Conservation (phyloP, 2,797 vertebrate species). For the Lemur catta region DNA sequence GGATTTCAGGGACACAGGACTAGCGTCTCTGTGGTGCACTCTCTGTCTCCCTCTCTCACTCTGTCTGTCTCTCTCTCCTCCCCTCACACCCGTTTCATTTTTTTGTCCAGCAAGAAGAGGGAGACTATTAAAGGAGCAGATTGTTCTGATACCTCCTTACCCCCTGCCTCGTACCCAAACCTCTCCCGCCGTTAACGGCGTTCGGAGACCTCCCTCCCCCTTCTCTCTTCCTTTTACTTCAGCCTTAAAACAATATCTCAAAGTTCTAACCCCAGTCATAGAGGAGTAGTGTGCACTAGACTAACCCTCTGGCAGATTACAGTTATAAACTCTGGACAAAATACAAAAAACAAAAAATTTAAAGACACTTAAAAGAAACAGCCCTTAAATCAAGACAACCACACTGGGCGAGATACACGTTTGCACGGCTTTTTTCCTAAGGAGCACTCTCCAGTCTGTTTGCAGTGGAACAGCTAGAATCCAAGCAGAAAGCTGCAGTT, state of each 20-base stretch:
- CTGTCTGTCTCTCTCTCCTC: not conserved
- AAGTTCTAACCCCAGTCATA: not conserved
- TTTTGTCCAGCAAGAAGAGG: not conserved
- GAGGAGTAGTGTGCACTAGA: not conserved
- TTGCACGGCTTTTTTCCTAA: not conserved
- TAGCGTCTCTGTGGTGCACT: no score
- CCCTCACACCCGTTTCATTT: not conserved
- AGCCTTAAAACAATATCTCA: not conserved
- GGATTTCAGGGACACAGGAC: not conserved
- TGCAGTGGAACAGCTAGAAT: not conserved
- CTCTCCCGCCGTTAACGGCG: not conserved
- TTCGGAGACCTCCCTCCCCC: not conserved
- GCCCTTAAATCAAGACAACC: not conserved
- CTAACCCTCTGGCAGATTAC: not conserved
- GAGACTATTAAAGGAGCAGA: not conserved
- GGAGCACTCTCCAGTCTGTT: not conserved
- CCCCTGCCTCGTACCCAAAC: not conserved
- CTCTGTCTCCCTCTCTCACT: no score
- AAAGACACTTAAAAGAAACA: not conserved
- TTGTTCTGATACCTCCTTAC: not conserved
- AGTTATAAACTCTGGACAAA: not conserved
- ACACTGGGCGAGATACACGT: not conserved
- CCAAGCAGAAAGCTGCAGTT: not conserved
- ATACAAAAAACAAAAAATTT: not conserved
- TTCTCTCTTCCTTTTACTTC: slow-evolving; percentile 4